Evolutionary conservation across 1,140 invertebrate species (phyloP).

Genomic region (Lethrus apterus): DNA sequence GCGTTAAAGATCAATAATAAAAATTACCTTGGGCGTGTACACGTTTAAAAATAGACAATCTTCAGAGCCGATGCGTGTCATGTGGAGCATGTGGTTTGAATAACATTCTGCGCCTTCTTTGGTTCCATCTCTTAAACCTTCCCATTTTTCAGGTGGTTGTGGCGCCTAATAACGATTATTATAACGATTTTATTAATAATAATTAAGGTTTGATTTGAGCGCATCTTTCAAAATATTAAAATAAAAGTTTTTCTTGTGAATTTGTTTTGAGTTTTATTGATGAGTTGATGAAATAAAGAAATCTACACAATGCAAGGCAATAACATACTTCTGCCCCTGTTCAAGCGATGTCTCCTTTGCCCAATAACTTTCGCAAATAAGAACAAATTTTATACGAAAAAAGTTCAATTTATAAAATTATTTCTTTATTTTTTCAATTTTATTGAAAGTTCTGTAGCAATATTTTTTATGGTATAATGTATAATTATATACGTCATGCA

Average conservation of each 20-base stretch:
- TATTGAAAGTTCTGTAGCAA: no score
- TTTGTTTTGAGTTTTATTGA: no score
- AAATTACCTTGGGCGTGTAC: conserved; percentile 46
- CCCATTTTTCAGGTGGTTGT: conserved; percentile 48
- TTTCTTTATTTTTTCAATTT: no score
- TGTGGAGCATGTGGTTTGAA: not conserved
- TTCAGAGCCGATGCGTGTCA: conserved; percentile 45
- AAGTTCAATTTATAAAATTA: no score
- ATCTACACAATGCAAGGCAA: no score
- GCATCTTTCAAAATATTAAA: not conserved
- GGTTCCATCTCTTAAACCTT: conserved; percentile 43
- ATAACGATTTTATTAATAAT: not conserved
- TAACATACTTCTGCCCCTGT: no score
- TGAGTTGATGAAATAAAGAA: no score
- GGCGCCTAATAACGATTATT: conserved; percentile 43
- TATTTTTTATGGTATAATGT: no score
- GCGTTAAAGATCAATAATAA: not conserved
- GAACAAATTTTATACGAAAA: no score
- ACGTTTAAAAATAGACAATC: conserved; percentile 70
- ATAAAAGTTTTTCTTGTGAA: not conserved
- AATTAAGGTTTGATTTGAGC: not conserved
- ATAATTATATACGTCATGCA: no score
- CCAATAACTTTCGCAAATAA: no score
- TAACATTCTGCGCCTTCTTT: conserved; percentile 33
- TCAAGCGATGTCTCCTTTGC: no score